Evolutionary conservation across 2,113 vertebrate species (phyloP), one percentile per base, ranked within the genome.

Genomic region (Clinocottus analis): DNA sequence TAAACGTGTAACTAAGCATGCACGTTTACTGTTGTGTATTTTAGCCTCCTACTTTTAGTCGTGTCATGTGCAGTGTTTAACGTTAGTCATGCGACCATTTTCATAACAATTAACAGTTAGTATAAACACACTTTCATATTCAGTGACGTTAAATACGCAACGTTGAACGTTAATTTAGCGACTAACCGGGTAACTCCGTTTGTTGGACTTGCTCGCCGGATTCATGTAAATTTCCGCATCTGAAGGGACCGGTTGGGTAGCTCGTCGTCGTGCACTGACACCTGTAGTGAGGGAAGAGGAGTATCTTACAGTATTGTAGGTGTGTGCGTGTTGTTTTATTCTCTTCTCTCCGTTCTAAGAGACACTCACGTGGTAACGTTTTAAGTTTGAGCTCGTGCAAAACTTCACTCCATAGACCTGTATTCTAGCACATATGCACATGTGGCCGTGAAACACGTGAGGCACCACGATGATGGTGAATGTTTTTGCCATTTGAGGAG

Each of bases 401-500:
- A n/a, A 39, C 39, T 39, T 39, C 39, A 12, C 39, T 39, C 39
- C 11, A 39, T 12, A 39, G 39, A 39, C 8, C 39, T 39, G 39
- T 39, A 39, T 39, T 65, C 1, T 8, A 21, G 14, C 29, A 31
- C 29, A 65, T 41, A 41, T 49, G 23, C 66, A 71, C 29, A 61
- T 7, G 16, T 1, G 7, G 39, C 35, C 35, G 35, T 37, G 7
- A 7, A 9, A 8, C 1, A 37, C 35, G 35, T 37, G 35, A 37
- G 35, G 35, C 8, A 9, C 35, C 8, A 37, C 35, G 35, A 37
- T 37, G 35, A 37, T 37, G 39, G 39, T 59, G 23, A 41, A 47
- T 70, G 37, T 72, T 39, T 61, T 25, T 75, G 25, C 45, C 27
- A 56, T 29, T 47, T 67, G 53, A 49, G 58, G 7, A 45, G 51